These are phyloP conservation scores for Cuculus canorus DNA, from an alignment of 2,797 vertebrate species.

Conservation along the genomic window DNA sequence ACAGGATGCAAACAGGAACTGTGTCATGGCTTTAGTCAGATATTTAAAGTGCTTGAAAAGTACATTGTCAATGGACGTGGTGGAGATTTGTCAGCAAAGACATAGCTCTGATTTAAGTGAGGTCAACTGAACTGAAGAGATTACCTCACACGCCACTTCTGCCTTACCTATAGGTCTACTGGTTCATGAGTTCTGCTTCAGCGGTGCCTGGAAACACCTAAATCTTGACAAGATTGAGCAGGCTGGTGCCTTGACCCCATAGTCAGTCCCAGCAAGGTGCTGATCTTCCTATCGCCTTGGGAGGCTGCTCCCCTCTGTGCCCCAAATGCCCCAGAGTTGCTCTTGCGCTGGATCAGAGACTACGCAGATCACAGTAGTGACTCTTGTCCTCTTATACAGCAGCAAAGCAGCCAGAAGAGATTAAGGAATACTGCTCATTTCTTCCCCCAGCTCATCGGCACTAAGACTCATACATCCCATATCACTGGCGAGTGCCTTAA, in stretches of 20 bases:
- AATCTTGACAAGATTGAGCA: neutral
- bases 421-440: constrained; percentile 12
- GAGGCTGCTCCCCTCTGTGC: neutral
- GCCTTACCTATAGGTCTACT: neutral
- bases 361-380: rapidly evolving
- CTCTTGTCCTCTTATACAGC: neutral
- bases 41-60: neutral
- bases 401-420: neutral
- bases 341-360: neutral
- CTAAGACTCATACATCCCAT: neutral
- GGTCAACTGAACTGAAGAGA: neutral
- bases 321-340: rapidly evolving
- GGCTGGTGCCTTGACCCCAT: rapidly evolving
- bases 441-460: neutral
- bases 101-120: neutral
- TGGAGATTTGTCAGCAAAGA: neutral
- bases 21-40: neutral
- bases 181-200: neutral
- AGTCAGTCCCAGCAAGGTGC: neutral
- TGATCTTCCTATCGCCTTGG: neutral
- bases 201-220: neutral
- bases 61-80: neutral
- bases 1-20: neutral
- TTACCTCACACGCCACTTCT: neutral
- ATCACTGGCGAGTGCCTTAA: neutral